Conservation (phyloP, 2,797 vertebrate genomes). For the Synaphobranchus kaupii region DNA sequence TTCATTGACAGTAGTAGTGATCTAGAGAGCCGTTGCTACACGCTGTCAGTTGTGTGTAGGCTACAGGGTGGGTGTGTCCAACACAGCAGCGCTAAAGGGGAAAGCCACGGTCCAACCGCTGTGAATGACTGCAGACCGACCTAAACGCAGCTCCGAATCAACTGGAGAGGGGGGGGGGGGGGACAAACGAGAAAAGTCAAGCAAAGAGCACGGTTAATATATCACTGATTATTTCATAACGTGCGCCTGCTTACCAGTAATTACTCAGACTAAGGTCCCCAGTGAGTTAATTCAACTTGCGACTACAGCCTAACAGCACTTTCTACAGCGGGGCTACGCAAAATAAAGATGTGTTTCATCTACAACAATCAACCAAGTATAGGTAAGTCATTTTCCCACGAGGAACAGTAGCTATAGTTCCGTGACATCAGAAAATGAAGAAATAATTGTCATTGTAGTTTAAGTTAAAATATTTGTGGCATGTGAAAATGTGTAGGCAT, state of each 20-base stretch:
- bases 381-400: background rate
- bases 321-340: background rate
- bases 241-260: slow-evolving; percentile 22
- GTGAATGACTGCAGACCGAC: slow-evolving; percentile 55
- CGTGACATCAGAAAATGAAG: background rate
- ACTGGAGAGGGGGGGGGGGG: background rate
- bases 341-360: background rate
- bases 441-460: background rate
- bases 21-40: slow-evolving; percentile 49
- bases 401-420: too few relatives aligned
- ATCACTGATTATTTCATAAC: slow-evolving; percentile 1
- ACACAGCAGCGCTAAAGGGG: slow-evolving; percentile 29
- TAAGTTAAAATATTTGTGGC: background rate
- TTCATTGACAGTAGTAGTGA: slow-evolving; percentile 48
- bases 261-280: slow-evolving; percentile 34
- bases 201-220: background rate
- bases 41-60: slow-evolving; percentile 32
- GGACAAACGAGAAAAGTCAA: background rate
- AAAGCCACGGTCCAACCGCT: slow-evolving; percentile 45
- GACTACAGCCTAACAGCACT: background rate
- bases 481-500: background rate
- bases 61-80: slow-evolving; percentile 53
- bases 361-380: background rate
- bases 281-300: slow-evolving; percentile 10
- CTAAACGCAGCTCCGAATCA: background rate